Percentiles rank a stretch among this genome's conserved stretches.
phyloP scores from a whole-genome alignment of 2,888 invertebrate species.

The Cephus nigrinus region DNA sequence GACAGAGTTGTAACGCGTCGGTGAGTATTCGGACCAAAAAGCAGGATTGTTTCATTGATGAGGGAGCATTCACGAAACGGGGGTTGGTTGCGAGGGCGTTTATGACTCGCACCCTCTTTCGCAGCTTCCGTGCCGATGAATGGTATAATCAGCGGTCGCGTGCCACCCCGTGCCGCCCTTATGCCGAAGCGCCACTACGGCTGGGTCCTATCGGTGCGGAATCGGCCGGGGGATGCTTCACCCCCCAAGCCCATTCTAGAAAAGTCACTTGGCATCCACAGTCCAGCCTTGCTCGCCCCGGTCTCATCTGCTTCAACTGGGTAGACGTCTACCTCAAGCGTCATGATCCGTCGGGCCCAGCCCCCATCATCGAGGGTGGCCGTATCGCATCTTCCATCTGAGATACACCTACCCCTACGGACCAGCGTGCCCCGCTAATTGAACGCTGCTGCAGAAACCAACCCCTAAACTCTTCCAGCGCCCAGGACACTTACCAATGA shows the following conservation, averaged over 20 bases:
- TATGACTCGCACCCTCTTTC: slow-evolving; percentile 61
- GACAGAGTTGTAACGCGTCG: no score
- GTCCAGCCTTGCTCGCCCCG: slow-evolving; percentile 25
- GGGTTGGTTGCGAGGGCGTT: slow-evolving; percentile 51
- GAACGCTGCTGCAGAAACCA: no score
- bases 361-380: no score
- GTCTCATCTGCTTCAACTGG: neutral
- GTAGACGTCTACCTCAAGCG: no score
- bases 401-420: no score
- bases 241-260: slow-evolving; percentile 37
- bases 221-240: no score
- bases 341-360: no score
- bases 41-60: slow-evolving; percentile 63
- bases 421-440: no score
- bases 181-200: neutral
- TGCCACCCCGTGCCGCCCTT: slow-evolving; percentile 51
- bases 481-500: no score
- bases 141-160: slow-evolving; percentile 67
- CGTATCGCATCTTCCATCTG: no score
- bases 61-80: slow-evolving; percentile 58
- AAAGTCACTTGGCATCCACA: slow-evolving; percentile 38
- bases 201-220: neutral
- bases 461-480: no score
- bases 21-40: slow-evolving; percentile 23
- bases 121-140: slow-evolving; percentile 57